Evolutionary conservation across 2,888 invertebrate species (phyloP).

Genomic region (Conchocele bisecta): DNA sequence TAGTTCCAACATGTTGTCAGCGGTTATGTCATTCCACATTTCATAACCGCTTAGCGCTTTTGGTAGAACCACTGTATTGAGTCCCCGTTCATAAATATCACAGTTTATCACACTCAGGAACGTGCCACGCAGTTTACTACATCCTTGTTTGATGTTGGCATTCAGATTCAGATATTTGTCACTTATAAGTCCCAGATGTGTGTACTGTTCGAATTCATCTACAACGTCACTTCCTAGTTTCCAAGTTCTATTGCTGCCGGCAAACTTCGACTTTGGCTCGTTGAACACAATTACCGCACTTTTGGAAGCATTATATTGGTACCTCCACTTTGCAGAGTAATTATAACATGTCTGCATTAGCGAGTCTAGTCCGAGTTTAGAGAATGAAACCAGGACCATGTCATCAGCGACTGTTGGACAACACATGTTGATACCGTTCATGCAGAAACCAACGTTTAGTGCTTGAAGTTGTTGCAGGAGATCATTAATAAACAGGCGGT

Average conservation of each 20-base stretch:
- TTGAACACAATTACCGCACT: background rate
- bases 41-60: conserved; percentile 13
- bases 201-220: background rate
- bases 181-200: background rate
- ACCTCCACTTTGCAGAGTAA: background rate
- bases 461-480: background rate
- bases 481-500: background rate
- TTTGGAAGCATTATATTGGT: background rate
- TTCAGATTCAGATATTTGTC: background rate
- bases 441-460: background rate
- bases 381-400: background rate
- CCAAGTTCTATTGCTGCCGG: background rate
- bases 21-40: background rate
- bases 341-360: background rate
- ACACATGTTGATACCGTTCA: background rate
- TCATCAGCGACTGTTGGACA: background rate
- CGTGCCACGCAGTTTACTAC: background rate
- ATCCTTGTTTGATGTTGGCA: background rate
- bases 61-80: conserved; percentile 7
- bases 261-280: background rate
- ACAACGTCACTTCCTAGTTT: background rate
- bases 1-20: background rate
- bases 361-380: background rate
- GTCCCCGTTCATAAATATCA: background rate
- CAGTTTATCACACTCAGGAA: background rate